Percentiles rank a stretch among this genome's conserved stretches.
Evolutionary conservation across 53 echinoderm and acorn worm genomes (phyloP).

Genomic region (Henricia sp.): DNA sequence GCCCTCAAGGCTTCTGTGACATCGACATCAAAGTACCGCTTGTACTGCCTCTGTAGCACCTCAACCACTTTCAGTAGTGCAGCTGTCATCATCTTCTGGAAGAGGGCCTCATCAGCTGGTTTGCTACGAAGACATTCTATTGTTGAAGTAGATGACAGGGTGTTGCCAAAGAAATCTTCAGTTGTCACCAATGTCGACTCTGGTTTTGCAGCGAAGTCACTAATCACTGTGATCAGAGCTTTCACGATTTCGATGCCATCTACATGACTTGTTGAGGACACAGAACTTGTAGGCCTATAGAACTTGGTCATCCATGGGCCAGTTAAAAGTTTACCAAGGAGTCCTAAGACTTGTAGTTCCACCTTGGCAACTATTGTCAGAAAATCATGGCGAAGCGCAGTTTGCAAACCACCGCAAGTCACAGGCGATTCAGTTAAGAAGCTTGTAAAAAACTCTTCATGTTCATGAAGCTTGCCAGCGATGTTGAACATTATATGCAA

Average conservation of each 20-base stretch:
- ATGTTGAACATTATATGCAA: slow-evolving; percentile 67
- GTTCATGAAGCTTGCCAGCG: slow-evolving; percentile 53
- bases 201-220: background rate
- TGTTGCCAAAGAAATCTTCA: background rate
- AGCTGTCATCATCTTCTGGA: background rate
- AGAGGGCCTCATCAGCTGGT: background rate
- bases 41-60: slow-evolving; percentile 7
- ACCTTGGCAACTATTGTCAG: too few species aligned
- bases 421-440: slow-evolving; percentile 20
- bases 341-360: too few species aligned
- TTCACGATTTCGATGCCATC: slow-evolving; percentile 3
- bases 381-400: background rate
- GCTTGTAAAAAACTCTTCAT: background rate
- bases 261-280: background rate
- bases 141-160: background rate
- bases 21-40: background rate
- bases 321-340: too few species aligned
- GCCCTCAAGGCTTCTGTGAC: background rate
- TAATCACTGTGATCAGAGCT: background rate
- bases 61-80: background rate
- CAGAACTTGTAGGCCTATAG: too few species aligned
- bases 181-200: background rate
- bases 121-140: background rate
- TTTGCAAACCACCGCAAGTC: slow-evolving; percentile 48
- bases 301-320: too few species aligned